Evolutionary conservation across 2,797 vertebrate genomes (phyloP).

Genomic region (Erpetoichthys calabaricus): DNA sequence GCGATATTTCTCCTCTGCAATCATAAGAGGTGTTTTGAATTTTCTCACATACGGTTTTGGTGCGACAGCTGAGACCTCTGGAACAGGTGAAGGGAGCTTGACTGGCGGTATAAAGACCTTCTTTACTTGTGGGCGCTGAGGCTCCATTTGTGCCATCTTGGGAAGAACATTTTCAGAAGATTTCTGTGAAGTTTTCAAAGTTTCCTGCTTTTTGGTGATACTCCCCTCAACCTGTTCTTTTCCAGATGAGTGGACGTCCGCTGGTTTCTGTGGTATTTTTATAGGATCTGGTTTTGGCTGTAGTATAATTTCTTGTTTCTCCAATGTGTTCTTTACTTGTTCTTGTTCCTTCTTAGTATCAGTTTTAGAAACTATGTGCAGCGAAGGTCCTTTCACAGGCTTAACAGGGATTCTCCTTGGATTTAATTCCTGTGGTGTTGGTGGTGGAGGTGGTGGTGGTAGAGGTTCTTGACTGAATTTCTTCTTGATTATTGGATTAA

Average conservation of each 20-base stretch:
- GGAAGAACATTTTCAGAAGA: conserved; percentile 30
- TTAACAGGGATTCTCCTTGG: conserved; percentile 47
- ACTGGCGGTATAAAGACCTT: conserved; percentile 42
- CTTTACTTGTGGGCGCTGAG: conserved; percentile 31
- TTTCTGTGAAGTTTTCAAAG: conserved; percentile 10
- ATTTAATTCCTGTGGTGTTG: conserved; percentile 51
- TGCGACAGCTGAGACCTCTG: conserved; percentile 41
- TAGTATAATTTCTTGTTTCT: not conserved
- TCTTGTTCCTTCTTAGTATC: conserved; percentile 38
- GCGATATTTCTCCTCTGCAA: conserved; percentile 71
- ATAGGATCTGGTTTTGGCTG: conserved; percentile 17
- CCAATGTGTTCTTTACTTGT: conserved; percentile 28
- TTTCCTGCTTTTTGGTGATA: too few relatives aligned
- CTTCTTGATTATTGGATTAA: conserved; percentile 23
- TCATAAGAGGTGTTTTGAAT: conserved; percentile 83
- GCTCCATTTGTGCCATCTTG: conserved; percentile 37
- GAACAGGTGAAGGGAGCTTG: conserved; percentile 60
- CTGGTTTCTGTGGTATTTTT: conserved; percentile 13
- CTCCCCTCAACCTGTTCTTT: conserved; percentile 10
- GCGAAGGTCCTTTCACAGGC: conserved; percentile 37
- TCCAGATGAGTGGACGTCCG: conserved; percentile 26
- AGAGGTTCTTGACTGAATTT: conserved; percentile 34
- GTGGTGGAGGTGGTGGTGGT: conserved; percentile 39
- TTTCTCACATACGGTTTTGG: conserved; percentile 57
- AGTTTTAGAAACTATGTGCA: conserved; percentile 49